Evolutionary conservation across 2,888 invertebrate species (phyloP).

Genomic region (Drosophila suboccidentalis): DNA sequence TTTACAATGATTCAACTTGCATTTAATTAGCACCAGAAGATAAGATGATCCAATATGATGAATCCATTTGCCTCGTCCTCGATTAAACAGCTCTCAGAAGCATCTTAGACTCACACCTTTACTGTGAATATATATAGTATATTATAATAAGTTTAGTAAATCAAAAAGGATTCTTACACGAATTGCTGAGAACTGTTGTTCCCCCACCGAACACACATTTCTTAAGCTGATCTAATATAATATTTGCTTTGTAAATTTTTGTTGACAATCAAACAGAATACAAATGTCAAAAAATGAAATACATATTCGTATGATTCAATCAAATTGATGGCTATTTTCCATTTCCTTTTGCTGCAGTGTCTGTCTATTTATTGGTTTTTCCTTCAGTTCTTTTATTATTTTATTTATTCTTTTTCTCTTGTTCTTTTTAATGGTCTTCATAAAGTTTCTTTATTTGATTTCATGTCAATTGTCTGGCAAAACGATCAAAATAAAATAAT

Average conservation of each 20-base stretch:
- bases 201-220: neutral
- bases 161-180: neutral
- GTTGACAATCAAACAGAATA: neutral
- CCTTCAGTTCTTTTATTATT: neutral
- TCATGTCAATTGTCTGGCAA: constrained; percentile 70
- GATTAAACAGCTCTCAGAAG: neutral
- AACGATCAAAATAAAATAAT: constrained; percentile 72
- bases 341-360: constrained; percentile 2
- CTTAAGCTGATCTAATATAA: neutral
- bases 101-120: neutral
- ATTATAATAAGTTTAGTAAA: neutral
- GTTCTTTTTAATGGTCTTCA: constrained; percentile 56
- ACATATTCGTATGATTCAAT: constrained; percentile 15
- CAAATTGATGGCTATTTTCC: constrained; percentile 13
- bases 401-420: neutral
- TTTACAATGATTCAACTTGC: constrained; percentile 6
- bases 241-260: neutral
- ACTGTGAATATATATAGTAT: neutral
- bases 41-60: neutral
- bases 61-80: too few relatives aligned
- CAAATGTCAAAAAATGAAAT: constrained; percentile 11
- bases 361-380: constrained; percentile 7
- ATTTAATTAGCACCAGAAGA: neutral
- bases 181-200: neutral
- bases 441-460: constrained; percentile 71